A percentile compares a stretch with the other conserved stretches of the same genome.
Conservation (phyloP, 1,140 invertebrate genomes). For the Macrocentrus cingulum region DNA sequence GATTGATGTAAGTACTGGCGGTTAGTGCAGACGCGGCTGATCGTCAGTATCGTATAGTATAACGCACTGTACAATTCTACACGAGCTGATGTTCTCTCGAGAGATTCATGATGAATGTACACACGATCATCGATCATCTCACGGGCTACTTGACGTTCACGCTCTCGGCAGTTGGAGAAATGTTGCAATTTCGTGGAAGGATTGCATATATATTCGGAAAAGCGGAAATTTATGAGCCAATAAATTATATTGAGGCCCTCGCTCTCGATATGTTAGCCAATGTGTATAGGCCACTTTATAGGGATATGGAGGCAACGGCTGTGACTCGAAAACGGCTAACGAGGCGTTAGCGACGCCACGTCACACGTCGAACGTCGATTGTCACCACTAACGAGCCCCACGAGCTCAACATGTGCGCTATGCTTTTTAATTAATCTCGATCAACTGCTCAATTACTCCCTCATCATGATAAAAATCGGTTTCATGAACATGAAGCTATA, state of each 20-base stretch:
- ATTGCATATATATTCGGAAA: constrained; percentile 49
- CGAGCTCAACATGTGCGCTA: no score
- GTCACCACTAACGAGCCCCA: constrained; percentile 5
- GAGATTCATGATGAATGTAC: no score
- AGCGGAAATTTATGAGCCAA: constrained; percentile 53
- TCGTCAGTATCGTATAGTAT: no score
- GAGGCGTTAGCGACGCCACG: constrained; percentile 43
- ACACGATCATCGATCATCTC: not conserved
- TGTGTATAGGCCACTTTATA: not conserved
- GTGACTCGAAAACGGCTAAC: constrained; percentile 45
- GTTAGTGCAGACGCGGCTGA: no score
- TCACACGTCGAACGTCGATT: constrained; percentile 15
- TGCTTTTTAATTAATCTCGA: no score
- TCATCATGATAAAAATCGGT: no score
- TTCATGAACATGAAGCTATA: no score
- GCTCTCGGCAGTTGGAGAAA: not conserved
- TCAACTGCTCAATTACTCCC: no score
- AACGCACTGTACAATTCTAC: no score
- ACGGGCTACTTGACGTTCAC: not conserved
- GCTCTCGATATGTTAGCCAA: not conserved
- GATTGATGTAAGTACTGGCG: no score
- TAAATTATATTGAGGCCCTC: constrained; percentile 44
- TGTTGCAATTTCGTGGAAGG: constrained; percentile 2
- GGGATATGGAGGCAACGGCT: constrained; percentile 33
- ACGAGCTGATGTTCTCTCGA: no score